These are phyloP conservation scores for Amphiprion percula DNA, from an alignment of 2,113 vertebrate genomes.

Conservation along the genomic window DNA sequence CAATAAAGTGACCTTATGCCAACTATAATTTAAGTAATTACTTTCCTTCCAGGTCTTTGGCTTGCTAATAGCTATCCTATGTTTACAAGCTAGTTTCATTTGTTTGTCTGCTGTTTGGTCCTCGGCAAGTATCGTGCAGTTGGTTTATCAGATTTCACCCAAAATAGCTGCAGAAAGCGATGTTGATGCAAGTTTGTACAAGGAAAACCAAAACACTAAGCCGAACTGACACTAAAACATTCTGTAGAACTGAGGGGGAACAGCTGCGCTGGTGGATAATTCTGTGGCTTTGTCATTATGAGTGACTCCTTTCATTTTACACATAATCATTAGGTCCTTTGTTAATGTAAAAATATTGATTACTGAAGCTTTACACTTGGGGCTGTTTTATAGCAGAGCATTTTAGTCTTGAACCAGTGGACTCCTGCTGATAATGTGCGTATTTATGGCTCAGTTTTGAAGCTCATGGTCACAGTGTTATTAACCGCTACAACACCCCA, in stretches of 20 bases:
- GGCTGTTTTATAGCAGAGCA: background rate
- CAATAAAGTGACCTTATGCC: no score
- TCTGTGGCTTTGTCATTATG: background rate
- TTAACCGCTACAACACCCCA: slow-evolving; percentile 24
- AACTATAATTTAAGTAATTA: no score
- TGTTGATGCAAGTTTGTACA: background rate
- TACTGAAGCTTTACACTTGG: no score
- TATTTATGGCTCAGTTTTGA: slow-evolving; percentile 32
- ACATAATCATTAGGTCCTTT: slow-evolving; percentile 6
- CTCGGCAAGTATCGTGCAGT: background rate
- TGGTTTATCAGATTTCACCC: background rate
- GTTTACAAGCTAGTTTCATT: background rate
- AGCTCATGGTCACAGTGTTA: slow-evolving; percentile 22
- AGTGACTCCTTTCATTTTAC: background rate
- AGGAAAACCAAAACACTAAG: background rate
- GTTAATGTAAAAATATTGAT: slow-evolving; percentile 15
- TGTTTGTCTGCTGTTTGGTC: background rate
- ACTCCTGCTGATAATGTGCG: slow-evolving; percentile 21
- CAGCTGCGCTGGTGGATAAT: slow-evolving; percentile 10
- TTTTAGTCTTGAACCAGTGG: slow-evolving; percentile 17
- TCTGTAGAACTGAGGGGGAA: background rate
- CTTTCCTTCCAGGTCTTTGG: background rate
- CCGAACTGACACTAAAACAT: background rate
- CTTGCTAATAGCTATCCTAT: background rate
- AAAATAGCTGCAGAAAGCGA: background rate